Percentiles rank a stretch among this genome's conserved stretches.
These are phyloP conservation scores for Rotaria macrura DNA, from an alignment of 2,888 invertebrate genomes.

Conservation along the genomic window DNA sequence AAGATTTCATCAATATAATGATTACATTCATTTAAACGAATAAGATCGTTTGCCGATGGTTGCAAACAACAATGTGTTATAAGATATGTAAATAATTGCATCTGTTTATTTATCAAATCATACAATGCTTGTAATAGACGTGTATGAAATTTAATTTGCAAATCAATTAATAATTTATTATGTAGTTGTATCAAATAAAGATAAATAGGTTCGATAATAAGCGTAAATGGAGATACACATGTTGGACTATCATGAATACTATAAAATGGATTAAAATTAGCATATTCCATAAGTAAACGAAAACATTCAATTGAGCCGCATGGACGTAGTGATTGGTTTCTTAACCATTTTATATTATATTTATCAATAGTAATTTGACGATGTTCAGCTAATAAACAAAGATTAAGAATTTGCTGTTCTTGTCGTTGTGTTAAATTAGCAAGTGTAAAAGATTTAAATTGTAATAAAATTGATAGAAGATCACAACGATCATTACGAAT, in stretches of 20 bases:
- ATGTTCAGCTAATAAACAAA: constrained; percentile 1
- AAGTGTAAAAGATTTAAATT: neutral
- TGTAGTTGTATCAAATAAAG: neutral
- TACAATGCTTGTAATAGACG: neutral
- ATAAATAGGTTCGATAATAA: neutral
- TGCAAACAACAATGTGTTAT: neutral
- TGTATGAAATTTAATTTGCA: neutral
- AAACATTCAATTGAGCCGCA: neutral
- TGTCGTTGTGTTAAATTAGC: neutral
- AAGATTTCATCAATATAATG: neutral
- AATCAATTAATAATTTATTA: neutral
- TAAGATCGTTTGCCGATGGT: neutral
- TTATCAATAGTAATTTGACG: neutral
- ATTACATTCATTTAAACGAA: neutral
- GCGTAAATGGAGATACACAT: neutral
- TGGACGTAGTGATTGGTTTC: neutral
- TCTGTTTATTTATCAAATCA: neutral
- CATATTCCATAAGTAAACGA: neutral
- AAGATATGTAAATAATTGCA: neutral
- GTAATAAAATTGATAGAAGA: neutral
- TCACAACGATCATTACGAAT: neutral
- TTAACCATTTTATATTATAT: neutral
- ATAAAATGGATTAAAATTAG: neutral
- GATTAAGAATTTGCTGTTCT: neutral
- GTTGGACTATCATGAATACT: neutral